A percentile compares a stretch with the other conserved stretches of the same genome.
Conservation (phyloP, 2,113 vertebrate genomes). For the Bos taurus region ARS-UCD2.0 NC_037335.1:95304001-95304500, state of each 20-base stretch:
- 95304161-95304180: neutral
- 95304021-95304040: neutral
- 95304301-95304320: neutral
- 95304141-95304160: neutral
- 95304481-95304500: neutral
- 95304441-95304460: neutral
- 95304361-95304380: neutral
- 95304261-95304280: neutral
- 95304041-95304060: neutral
- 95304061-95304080: neutral
- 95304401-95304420: neutral
- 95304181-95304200: neutral
- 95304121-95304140: neutral
- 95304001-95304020: neutral
- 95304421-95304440: neutral
- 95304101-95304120: neutral
- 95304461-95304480: neutral
- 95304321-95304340: conserved; percentile 23
- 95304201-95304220: neutral
- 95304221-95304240: neutral
- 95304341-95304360: neutral
- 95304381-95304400: neutral
- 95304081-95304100: neutral
- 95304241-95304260: neutral
- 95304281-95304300: neutral